Percentiles rank a stretch among this genome's conserved stretches.
phyloP scores from a whole-genome alignment of 2,797 vertebrate species.

The Adelosebastes latens region DNA sequence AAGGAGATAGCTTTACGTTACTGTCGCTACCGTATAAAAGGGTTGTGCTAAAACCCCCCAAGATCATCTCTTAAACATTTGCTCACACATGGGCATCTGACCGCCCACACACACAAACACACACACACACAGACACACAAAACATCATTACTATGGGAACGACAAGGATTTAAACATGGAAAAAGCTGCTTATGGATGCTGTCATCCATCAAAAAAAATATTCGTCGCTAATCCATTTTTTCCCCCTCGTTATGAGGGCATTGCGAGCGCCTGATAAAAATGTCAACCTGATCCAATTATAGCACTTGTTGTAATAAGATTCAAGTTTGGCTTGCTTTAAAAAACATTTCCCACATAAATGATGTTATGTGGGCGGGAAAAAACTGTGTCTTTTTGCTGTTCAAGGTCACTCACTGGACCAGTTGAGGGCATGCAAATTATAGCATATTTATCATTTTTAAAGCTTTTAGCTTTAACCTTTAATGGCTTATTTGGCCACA shows the following conservation, averaged over 20 bases:
- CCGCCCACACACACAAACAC: conserved; percentile 71
- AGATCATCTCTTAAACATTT: conserved; percentile 82
- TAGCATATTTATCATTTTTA: conserved; percentile 20
- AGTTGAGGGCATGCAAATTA: conserved; percentile 36
- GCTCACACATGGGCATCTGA: conserved; percentile 83
- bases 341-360: conserved; percentile 67
- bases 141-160: conserved; percentile 81
- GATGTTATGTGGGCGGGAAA: conserved; percentile 47
- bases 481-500: conserved; percentile 13
- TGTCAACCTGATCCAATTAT: conserved; percentile 82
- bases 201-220: conserved; percentile 80
- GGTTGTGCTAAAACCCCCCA: conserved; percentile 74
- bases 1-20: conserved; percentile 74
- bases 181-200: conserved; percentile 78
- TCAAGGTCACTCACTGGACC: conserved; percentile 56
- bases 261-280: conserved; percentile 82
- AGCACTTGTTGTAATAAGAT: conserved; percentile 78
- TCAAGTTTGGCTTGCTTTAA: conserved; percentile 71
- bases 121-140: conserved; percentile 60
- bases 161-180: conserved; percentile 74
- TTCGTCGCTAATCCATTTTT: conserved; percentile 79
- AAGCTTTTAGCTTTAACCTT: conserved; percentile 29
- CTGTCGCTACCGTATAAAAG: conserved; percentile 71
- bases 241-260: conserved; percentile 73
- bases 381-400: background rate